Percentiles rank a stretch among this genome's conserved stretches.
Evolutionary conservation across 2,888 invertebrate species (phyloP).

Genomic region (Meteorus cinctellus): DNA sequence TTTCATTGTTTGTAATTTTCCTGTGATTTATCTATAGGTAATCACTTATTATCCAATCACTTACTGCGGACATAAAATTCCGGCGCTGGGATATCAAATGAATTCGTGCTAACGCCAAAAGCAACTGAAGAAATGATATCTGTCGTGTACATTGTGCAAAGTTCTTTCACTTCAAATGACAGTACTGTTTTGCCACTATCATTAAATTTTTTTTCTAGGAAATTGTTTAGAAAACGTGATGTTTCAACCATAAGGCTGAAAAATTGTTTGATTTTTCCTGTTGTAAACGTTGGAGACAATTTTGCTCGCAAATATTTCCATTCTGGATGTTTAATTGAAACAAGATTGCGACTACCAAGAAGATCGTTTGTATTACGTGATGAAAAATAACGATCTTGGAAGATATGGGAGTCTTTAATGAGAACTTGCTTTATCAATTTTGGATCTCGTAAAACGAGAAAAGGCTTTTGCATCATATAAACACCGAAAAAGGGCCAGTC

Average conservation of each 20-base stretch:
- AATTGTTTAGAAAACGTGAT: constrained; percentile 56
- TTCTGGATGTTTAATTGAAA: constrained; percentile 72
- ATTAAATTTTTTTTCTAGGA: constrained; percentile 48
- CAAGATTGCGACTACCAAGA: constrained; percentile 64
- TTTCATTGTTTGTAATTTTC: neutral
- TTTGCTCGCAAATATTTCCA: constrained; percentile 75
- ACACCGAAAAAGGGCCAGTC: constrained; percentile 69
- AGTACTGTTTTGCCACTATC: constrained; percentile 5
- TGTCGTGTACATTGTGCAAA: constrained; percentile 57
- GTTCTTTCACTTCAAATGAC: constrained; percentile 49
- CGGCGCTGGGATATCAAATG: constrained; percentile 54
- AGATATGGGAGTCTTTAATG: constrained; percentile 74
- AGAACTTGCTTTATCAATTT: constrained; percentile 73
- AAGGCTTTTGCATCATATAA: constrained; percentile 73
- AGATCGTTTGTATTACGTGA: constrained; percentile 64
- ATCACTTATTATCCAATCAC: constrained; percentile 13
- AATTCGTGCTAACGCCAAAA: constrained; percentile 62
- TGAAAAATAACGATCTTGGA: constrained; percentile 71
- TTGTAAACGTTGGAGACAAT: constrained; percentile 75
- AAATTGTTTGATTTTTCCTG: constrained; percentile 75
- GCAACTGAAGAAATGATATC: constrained; percentile 63
- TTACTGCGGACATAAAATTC: constrained; percentile 60
- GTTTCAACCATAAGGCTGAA: constrained; percentile 72
- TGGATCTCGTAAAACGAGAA: constrained; percentile 72
- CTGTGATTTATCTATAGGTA: neutral